phyloP scores from a whole-genome alignment of 2,888 invertebrate species.

The Leistus spinibarbis region DNA sequence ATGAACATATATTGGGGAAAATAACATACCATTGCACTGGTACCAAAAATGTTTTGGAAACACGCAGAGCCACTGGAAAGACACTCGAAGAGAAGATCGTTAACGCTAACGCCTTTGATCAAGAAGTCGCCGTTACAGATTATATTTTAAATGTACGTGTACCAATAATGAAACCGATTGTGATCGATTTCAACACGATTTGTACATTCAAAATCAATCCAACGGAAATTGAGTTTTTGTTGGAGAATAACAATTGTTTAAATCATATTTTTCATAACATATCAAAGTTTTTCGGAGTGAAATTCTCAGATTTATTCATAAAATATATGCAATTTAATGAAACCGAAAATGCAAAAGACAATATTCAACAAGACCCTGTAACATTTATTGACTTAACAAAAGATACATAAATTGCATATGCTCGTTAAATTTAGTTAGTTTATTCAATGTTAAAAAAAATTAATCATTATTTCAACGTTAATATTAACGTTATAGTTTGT shows the following conservation, averaged over 20 bases:
- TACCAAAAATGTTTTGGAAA: conserved; percentile 51
- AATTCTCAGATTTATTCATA: conserved; percentile 50
- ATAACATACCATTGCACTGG: conserved; percentile 50
- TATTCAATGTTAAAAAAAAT: too few relatives aligned
- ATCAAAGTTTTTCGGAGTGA: conserved; percentile 46
- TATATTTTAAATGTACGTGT: too few relatives aligned
- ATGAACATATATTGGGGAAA: conserved; percentile 48
- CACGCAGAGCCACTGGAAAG: conserved; percentile 46
- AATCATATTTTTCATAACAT: conserved; percentile 51
- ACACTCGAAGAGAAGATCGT: background rate
- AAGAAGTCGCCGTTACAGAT: conserved; percentile 53
- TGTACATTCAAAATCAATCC: conserved; percentile 48
- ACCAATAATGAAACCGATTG: conserved; percentile 40
- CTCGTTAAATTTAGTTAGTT: too few relatives aligned
- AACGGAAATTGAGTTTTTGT: conserved; percentile 45
- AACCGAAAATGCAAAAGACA: background rate
- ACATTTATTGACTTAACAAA: too few relatives aligned
- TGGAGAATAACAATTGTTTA: conserved; percentile 48
- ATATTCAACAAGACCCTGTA: background rate
- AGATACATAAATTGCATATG: too few relatives aligned
- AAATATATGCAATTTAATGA: background rate
- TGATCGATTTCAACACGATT: conserved; percentile 51
- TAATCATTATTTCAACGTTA: too few relatives aligned
- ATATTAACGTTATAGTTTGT: too few relatives aligned
- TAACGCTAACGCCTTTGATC: conserved; percentile 47